Conservation (phyloP, 2,113 vertebrate species). For the Corythoichthys haematopterus region DNA sequence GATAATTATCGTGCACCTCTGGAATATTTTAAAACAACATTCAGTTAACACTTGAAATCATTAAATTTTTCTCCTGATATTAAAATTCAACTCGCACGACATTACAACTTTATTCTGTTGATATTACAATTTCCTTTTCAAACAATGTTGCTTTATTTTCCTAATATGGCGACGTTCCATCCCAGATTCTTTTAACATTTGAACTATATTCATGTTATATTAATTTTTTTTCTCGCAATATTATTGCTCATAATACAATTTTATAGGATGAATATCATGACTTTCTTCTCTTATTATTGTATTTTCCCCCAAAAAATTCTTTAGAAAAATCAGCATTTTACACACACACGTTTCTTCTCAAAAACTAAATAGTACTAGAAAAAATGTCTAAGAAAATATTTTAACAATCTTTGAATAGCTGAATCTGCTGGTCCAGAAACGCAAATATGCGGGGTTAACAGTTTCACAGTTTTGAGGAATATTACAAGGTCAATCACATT, state of each 20-base stretch:
- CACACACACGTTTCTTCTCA: background rate
- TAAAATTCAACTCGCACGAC: background rate
- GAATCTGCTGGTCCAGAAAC: too few species aligned
- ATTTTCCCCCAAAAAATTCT: too few species aligned
- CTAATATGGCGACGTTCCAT: background rate
- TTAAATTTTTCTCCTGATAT: background rate
- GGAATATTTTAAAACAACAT: background rate
- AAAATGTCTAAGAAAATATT: too few species aligned
- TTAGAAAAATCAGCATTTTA: background rate
- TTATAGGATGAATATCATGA: background rate
- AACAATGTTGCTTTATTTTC: background rate
- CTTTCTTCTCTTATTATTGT: background rate
- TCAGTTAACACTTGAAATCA: background rate
- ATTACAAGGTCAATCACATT: too few species aligned
- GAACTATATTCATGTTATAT: background rate
- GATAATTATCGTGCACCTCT: background rate
- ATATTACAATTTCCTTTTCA: background rate
- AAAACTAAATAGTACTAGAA: too few species aligned
- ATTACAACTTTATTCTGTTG: background rate
- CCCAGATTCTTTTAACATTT: too few species aligned
- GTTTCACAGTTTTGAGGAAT: too few species aligned
- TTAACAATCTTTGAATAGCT: too few species aligned
- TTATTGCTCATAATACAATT: background rate
- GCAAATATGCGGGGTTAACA: too few species aligned
- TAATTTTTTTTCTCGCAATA: background rate